A percentile compares a stretch with the other conserved stretches of the same genome.
phyloP scores from a whole-genome alignment of 2,113 vertebrate genomes.

The Tursiops truncatus region DNA sequence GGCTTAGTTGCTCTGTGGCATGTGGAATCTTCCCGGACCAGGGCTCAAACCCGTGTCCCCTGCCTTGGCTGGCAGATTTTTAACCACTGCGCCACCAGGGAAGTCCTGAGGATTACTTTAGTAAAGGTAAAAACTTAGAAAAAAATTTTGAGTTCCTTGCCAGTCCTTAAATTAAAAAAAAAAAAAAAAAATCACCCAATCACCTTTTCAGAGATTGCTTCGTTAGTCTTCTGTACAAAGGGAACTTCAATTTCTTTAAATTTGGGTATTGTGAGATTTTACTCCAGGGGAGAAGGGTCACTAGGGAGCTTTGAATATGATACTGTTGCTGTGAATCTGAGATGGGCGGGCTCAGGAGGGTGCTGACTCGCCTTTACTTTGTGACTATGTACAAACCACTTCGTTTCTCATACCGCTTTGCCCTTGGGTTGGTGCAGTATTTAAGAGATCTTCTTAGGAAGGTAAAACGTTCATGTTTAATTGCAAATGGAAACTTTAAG shows the following conservation, averaged over 20 bases:
- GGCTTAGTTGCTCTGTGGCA: too few relatives aligned
- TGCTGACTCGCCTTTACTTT: background rate
- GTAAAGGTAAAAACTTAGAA: background rate
- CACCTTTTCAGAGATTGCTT: conserved; percentile 1
- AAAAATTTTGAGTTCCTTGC: conserved; percentile 16
- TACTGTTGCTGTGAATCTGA: background rate
- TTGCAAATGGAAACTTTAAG: conserved; percentile 44
- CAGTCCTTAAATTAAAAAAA: background rate
- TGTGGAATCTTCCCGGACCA: too few relatives aligned
- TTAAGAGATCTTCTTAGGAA: conserved; percentile 44
- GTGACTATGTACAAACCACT: background rate
- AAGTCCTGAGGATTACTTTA: background rate
- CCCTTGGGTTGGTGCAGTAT: background rate
- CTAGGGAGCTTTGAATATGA: background rate
- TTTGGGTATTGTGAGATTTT: conserved; percentile 8
- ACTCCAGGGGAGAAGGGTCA: background rate
- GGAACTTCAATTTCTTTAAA: background rate
- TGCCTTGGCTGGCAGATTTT: too few relatives aligned
- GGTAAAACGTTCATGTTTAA: conserved; percentile 31
- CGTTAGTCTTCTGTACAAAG: conserved; percentile 13
- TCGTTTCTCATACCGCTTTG: conserved; percentile 14
- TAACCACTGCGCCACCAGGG: too few relatives aligned
- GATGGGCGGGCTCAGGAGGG: background rate
- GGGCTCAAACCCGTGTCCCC: too few relatives aligned
- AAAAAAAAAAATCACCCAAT: background rate